These are phyloP conservation scores for Poecilia wingei DNA, from an alignment of 2,797 vertebrate genomes.

Conservation along the genomic window DNA sequence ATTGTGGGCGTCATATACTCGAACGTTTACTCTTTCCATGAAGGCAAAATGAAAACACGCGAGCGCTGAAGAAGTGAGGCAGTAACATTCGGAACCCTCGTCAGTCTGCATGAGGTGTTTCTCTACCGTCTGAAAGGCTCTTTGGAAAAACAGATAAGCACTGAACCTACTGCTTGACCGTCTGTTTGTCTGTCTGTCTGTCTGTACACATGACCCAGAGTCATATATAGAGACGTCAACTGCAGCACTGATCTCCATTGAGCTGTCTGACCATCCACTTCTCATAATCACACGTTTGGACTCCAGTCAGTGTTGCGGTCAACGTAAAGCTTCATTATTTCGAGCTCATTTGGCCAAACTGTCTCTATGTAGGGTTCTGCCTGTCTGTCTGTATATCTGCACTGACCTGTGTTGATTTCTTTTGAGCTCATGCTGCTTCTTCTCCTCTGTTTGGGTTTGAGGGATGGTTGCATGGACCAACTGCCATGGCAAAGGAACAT, in stretches of 20 bases:
- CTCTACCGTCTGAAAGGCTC: conserved; percentile 82
- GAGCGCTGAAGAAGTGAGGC: conserved; percentile 63
- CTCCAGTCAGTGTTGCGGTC: conserved; percentile 45
- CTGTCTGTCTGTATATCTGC: conserved; percentile 60
- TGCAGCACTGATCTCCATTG: conserved; percentile 57
- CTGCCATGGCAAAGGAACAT: conserved; percentile 78
- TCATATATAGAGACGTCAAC: conserved; percentile 69
- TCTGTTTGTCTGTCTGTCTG: conserved; percentile 63
- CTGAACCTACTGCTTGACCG: conserved; percentile 85
- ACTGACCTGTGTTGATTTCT: conserved; percentile 62
- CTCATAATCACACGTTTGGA: conserved; percentile 55
- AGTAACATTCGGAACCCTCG: conserved; percentile 72
- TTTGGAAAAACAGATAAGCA: conserved; percentile 88
- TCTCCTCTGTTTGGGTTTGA: conserved; percentile 77
- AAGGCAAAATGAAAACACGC: conserved; percentile 78
- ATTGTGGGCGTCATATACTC: conserved; percentile 75
- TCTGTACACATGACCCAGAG: conserved; percentile 63
- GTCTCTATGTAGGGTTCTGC: conserved; percentile 72
- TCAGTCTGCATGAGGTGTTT: conserved; percentile 80
- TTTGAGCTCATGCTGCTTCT: conserved; percentile 81
- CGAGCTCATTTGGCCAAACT: conserved; percentile 44
- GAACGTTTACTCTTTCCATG: conserved; percentile 75
- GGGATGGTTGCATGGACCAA: conserved; percentile 72
- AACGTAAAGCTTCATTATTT: conserved; percentile 31
- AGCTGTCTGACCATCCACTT: conserved; percentile 56